Conservation (phyloP, 2,113 vertebrate species). For the Carollia perspicillata region DNA sequence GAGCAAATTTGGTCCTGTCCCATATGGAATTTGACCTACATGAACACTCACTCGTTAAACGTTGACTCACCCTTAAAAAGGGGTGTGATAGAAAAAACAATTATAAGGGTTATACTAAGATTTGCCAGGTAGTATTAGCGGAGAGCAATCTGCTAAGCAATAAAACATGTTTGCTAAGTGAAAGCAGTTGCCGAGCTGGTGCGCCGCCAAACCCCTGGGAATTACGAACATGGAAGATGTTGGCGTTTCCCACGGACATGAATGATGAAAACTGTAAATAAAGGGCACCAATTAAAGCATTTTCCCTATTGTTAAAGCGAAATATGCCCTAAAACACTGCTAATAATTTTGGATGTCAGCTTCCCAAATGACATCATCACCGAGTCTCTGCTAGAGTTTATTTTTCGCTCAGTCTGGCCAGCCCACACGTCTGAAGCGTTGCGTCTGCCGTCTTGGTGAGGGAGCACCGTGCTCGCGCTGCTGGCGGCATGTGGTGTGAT, state of each 20-base stretch:
- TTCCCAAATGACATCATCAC: neutral
- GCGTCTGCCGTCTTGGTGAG: neutral
- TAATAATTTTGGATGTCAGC: slow-evolving; percentile 33
- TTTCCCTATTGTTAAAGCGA: slow-evolving; percentile 17
- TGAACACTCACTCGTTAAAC: neutral
- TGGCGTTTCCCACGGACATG: neutral
- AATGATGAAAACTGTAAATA: slow-evolving; percentile 45
- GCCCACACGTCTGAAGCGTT: neutral
- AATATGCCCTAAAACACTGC: neutral
- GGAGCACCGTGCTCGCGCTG: neutral
- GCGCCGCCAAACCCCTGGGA: neutral
- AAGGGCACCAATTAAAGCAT: slow-evolving; percentile 26
- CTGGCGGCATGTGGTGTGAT: neutral
- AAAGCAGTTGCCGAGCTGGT: neutral
- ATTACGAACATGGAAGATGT: neutral
- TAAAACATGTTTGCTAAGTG: neutral
- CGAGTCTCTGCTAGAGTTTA: neutral
- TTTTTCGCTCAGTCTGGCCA: slow-evolving; percentile 25
- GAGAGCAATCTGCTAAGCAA: neutral
- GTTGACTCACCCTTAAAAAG: neutral
- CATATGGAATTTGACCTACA: neutral
- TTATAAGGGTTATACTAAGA: neutral
- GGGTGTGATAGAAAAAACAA: neutral
- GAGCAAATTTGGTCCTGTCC: neutral
- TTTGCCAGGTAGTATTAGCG: neutral